Evolutionary conservation across 2,888 invertebrate species (phyloP), one percentile per base, ranked within the genome.

Genomic region (Tryphoninae sp.): DNA sequence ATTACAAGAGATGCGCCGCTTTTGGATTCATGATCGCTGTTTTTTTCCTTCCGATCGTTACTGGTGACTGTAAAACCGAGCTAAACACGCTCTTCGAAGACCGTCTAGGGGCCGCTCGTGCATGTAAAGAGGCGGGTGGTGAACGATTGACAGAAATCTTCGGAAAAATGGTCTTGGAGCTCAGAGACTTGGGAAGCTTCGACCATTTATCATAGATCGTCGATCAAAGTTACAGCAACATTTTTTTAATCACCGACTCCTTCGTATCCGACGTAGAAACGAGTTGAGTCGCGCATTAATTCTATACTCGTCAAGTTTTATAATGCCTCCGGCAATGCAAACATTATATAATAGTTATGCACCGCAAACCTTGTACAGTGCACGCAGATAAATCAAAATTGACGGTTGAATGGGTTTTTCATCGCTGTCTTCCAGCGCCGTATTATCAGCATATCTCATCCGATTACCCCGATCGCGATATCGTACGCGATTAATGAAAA

Each of bases 131-230:
- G 2, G 0, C 22, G 0, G 90, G 90, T 0, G 90, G 89, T 0
- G 89, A 89, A 0, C 80, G 78, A 3, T 40, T 89, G 78, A 85
- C 87, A 0, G 83, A 87, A 53, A 23, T 84, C 8, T 84, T 91
- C 68, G 89, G 85, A 7, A 87, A 89, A 2, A 88, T 89, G 87
- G 71, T 91, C 62, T 8, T 91, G 9, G 87, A 88, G 33, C 78
- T 91, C 75, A 85, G 81, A 2, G 85, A 89, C 0, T 67, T 79
- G 2, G 90, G 89, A 0, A 86, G 85, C 69, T 80, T 90, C 26
- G 83, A 87, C 61, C 67, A 85, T 9, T 16, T 85, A 0, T 8
- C 84, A 13, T 74, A 68, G 65, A 2, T 1, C 19, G 9, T 49
- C 62, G 45, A 42, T 2, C 1, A 11, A 16, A 13, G 16, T n/a